Evolutionary conservation across 2,113 vertebrate genomes (phyloP).

Genomic region (Tiliqua scincoides): DNA sequence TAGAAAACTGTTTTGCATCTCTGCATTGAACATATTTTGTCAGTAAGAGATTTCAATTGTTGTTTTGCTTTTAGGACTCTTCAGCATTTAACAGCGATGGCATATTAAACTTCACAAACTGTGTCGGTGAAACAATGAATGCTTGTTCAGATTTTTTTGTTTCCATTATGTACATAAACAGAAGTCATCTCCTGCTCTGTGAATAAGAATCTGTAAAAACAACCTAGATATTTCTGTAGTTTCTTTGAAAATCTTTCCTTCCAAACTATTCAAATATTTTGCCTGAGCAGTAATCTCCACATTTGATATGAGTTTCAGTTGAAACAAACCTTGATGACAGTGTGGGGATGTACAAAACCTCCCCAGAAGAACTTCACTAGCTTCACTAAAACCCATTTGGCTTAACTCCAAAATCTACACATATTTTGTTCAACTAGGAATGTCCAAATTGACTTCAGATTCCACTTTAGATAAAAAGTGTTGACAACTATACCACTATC

Average conservation of each 20-base stretch:
- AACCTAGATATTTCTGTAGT: neutral
- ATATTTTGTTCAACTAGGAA: neutral
- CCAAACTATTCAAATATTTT: neutral
- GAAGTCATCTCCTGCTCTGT: neutral
- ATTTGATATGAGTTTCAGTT: neutral
- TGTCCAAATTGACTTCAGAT: neutral
- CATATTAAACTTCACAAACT: conserved; percentile 32
- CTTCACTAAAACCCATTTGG: neutral
- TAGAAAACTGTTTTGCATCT: neutral
- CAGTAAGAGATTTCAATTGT: conserved; percentile 42
- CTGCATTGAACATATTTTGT: conserved; percentile 1
- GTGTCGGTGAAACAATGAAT: conserved; percentile 48
- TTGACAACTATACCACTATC: conserved; percentile 19
- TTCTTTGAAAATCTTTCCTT: neutral
- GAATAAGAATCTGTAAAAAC: neutral
- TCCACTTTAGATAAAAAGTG: neutral
- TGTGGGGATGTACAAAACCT: neutral
- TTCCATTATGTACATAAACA: neutral
- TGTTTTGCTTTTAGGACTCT: conserved; percentile 45
- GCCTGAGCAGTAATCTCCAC: neutral
- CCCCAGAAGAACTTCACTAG: neutral
- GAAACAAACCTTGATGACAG: neutral
- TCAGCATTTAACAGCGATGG: conserved; percentile 38
- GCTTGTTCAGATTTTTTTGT: conserved; percentile 41
- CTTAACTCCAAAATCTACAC: neutral